Evolutionary conservation across 2,888 invertebrate species (phyloP), one percentile per base, ranked within the genome.

Genomic region (Phytoseiulus persimilis): DNA sequence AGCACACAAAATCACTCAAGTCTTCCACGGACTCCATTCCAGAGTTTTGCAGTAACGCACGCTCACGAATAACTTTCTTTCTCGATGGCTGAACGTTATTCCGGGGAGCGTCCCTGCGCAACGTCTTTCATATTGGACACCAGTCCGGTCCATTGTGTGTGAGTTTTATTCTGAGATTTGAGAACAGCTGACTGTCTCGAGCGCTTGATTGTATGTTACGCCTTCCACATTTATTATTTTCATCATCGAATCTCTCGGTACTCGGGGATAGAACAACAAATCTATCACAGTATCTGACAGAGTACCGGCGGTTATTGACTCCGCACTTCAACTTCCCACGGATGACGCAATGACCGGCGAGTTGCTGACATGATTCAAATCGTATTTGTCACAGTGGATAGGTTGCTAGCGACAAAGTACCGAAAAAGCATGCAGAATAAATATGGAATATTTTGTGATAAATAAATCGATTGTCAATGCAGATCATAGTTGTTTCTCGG

Each of bases 11-110:
- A 87, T 87, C 87, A 87, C 87, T 87, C 87, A 87, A 87, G 87
- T 87, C 87, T 87, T 87, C 87, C 87, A 87, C 32, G 87, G 87
- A 87, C 87, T 39, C 45, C 87, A 87, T 87, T 87, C 87, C 87
- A 87, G 33, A 32, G 45, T 33, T 28, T 9, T 65, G 65, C 65
- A 28, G 28, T 65, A 23, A 65, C 18, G 65, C 65, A 28, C 28
- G 65, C 65, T 65, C 65, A 65, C 14, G 9, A 65, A 28, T 14
- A 65, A 65, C 65, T 11, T 65, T 65, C 46, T 46, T 46, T 28
- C 18, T 23, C 39, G 39, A 39, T 39, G 39, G 9, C 5, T 39
- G 65, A 18, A 65, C 28, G 65, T 65, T 14, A 28, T 65, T 23
- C 18, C 65, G 65, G 65, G 39, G 65, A 65, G 65, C 14, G 28